Percentiles rank a stretch among this genome's conserved stretches.
Evolutionary conservation across 2,797 vertebrate genomes (phyloP).

Genomic region (Lophius americanus): DNA sequence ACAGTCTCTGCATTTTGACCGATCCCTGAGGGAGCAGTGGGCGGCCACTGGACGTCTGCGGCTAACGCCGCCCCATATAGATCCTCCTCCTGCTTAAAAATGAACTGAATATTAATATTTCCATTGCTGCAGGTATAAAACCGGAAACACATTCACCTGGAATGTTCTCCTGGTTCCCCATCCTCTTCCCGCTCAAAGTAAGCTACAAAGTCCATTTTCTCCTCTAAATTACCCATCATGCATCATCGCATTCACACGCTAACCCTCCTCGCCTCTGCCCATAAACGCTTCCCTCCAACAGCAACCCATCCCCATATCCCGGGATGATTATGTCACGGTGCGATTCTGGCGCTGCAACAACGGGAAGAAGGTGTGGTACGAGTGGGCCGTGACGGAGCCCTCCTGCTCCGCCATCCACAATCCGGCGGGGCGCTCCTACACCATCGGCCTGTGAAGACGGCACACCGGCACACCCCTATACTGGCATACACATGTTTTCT

Average conservation of each 20-base stretch:
- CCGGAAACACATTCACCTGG: constrained; percentile 93
- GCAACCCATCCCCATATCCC: constrained; percentile 88
- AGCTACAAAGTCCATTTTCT: constrained; percentile 18
- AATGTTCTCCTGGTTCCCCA: constrained; percentile 98
- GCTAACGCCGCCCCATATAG: no score
- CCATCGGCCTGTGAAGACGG: constrained; percentile 86
- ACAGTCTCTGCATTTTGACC: no score
- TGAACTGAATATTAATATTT: not conserved
- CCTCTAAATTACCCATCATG: no score
- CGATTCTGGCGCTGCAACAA: constrained; percentile 95
- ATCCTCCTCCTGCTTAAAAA: no score
- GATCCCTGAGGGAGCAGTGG: no score
- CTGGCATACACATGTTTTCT: constrained; percentile 10
- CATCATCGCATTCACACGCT: not conserved
- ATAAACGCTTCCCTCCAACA: constrained; percentile 37
- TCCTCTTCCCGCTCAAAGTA: constrained; percentile 95
- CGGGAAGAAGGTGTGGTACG: constrained; percentile 95
- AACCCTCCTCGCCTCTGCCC: not conserved
- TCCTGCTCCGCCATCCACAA: constrained; percentile 93
- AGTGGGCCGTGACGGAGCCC: constrained; percentile 93
- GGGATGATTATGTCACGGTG: constrained; percentile 84
- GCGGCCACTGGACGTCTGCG: no score
- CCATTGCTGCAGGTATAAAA: constrained; percentile 86
- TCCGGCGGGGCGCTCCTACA: constrained; percentile 92
- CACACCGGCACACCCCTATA: not conserved